These are phyloP conservation scores for Daubentonia madagascariensis DNA, from an alignment of 2,113 vertebrate genomes.

Conservation along the genomic window DNA sequence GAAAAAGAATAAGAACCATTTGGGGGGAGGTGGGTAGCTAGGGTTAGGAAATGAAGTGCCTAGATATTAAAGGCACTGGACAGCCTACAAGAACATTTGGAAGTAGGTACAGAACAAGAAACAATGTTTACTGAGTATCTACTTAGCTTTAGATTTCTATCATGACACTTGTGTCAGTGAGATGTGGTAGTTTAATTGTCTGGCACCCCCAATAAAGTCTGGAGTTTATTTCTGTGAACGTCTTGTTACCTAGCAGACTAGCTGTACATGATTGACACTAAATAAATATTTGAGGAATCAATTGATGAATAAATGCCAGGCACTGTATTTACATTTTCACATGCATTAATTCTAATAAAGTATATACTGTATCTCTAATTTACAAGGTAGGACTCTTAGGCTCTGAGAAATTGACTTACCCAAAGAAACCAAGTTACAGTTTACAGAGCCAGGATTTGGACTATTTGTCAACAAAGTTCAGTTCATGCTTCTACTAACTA, in stretches of 20 bases:
- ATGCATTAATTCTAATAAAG: background rate
- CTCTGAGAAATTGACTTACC: background rate
- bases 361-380: background rate
- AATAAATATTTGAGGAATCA: conserved; percentile 26
- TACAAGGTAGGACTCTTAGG: background rate
- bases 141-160: background rate
- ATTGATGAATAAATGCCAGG: background rate
- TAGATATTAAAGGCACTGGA: background rate
- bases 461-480: background rate
- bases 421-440: background rate
- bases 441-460: background rate
- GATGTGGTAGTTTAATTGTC: background rate
- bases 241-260: background rate
- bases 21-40: background rate
- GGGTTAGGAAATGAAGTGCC: background rate
- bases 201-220: background rate
- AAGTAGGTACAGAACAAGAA: background rate
- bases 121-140: background rate
- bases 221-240: background rate
- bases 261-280: background rate
- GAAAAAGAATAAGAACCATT: background rate
- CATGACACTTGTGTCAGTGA: background rate
- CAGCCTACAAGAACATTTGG: background rate
- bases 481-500: background rate
- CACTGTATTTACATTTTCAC: background rate